A percentile compares a stretch with the other conserved stretches of the same genome.
phyloP scores from a whole-genome alignment of 2,888 invertebrate genomes.

The Leuctra nigra region DNA sequence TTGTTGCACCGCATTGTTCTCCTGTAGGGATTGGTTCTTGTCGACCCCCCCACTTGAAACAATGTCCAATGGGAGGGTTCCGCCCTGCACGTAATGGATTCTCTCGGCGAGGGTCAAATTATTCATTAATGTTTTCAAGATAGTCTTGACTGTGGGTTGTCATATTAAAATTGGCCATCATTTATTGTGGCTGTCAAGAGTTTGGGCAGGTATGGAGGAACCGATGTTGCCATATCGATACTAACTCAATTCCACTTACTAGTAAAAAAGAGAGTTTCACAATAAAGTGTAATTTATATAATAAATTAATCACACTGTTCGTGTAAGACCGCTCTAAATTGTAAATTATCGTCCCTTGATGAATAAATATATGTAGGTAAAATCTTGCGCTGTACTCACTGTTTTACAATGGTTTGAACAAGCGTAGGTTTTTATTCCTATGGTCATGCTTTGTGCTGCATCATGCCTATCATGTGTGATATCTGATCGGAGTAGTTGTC shows the following conservation, averaged over 20 bases:
- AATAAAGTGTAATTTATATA: no score
- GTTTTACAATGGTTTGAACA: no score
- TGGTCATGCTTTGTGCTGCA: slow-evolving; percentile 20
- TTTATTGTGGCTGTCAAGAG: slow-evolving; percentile 32
- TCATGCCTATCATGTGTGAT: slow-evolving; percentile 20
- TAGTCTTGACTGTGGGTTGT: slow-evolving; percentile 24
- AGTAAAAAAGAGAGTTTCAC: no score
- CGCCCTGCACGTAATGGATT: slow-evolving; percentile 25
- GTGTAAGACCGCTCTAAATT: no score
- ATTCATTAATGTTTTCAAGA: slow-evolving; percentile 26
- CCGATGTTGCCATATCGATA: slow-evolving; percentile 27
- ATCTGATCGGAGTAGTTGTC: slow-evolving; percentile 13
- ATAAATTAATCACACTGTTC: no score
- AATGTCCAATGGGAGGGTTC: slow-evolving; percentile 32
- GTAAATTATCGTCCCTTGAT: no score
- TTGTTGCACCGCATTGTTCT: slow-evolving; percentile 25
- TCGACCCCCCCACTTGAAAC: slow-evolving; percentile 32
- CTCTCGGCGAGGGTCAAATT: slow-evolving; percentile 24
- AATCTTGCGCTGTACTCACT: no score
- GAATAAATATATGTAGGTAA: no score
- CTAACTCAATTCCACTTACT: background rate
- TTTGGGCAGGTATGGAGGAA: slow-evolving; percentile 27
- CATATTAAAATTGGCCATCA: slow-evolving; percentile 33
- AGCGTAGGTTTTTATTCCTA: no score
- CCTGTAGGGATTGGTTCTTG: slow-evolving; percentile 24